Evolutionary conservation across 2,113 vertebrate genomes (phyloP).

Genomic region (Lontra canadensis): DNA sequence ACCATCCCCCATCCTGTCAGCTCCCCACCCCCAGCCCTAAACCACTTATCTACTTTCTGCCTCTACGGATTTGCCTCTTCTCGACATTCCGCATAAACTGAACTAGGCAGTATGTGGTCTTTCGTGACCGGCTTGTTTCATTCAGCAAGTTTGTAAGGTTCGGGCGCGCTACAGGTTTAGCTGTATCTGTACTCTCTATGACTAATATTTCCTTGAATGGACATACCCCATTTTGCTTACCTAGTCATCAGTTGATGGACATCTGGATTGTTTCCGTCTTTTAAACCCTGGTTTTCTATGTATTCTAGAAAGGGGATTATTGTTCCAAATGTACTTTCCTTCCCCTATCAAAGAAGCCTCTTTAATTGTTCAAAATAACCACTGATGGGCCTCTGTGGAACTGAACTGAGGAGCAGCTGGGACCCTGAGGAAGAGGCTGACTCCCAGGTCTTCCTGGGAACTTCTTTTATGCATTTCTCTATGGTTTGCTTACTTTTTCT

Average conservation of each 20-base stretch:
- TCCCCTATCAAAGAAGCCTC: not conserved
- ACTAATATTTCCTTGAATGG: not conserved
- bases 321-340: not conserved
- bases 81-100: not conserved
- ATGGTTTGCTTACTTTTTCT: not conserved
- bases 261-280: not conserved
- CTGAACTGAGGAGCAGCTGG: not conserved
- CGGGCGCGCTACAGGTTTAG: not conserved
- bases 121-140: not conserved
- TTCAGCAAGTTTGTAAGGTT: not conserved
- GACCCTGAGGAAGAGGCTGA: not conserved
- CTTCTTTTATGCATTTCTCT: not conserved
- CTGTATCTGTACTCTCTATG: not conserved
- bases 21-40: not conserved
- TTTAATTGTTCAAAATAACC: not conserved
- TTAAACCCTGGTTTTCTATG: not conserved
- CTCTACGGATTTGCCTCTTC: not conserved
- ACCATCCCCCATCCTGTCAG: not conserved
- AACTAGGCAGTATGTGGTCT: not conserved
- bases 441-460: not conserved
- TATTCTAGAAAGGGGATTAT: slow-evolving; percentile 8
- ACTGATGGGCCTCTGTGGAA: not conserved
- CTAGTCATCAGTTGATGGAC: not conserved
- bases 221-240: not conserved
- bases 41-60: not conserved